Conservation (phyloP, 2,113 vertebrate species). For the Megaptera novaeangliae region DNA sequence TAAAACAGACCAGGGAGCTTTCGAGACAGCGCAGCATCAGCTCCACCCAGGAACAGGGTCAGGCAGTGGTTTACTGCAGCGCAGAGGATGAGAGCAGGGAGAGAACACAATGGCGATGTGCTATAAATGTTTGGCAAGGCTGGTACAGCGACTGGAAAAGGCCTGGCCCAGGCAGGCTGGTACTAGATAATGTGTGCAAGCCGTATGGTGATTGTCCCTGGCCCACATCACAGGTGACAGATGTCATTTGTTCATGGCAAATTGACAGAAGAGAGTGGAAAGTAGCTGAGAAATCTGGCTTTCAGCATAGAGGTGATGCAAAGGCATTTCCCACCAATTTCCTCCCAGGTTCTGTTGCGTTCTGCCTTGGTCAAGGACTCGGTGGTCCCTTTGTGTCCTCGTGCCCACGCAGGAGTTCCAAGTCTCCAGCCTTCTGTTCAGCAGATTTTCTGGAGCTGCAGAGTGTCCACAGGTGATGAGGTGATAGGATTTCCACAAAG, state of each 20-base stretch:
- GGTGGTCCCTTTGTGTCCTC: background rate
- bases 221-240: constrained; percentile 54
- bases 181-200: background rate
- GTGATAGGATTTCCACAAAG: background rate
- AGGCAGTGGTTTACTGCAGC: constrained; percentile 68
- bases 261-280: constrained; percentile 48
- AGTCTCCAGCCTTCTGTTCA: background rate
- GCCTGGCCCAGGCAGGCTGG: constrained; percentile 26
- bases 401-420: background rate
- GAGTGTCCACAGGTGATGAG: background rate
- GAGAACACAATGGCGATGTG: constrained; percentile 20
- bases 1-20: constrained; percentile 61
- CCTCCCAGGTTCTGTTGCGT: background rate
- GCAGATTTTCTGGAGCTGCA: background rate
- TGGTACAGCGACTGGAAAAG: background rate
- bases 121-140: constrained; percentile 36
- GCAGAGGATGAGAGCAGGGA: constrained; percentile 16
- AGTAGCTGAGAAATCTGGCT: background rate
- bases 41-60: constrained; percentile 48
- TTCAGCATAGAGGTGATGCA: background rate
- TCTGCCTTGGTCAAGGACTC: background rate
- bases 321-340: background rate
- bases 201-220: constrained; percentile 57
- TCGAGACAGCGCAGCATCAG: constrained; percentile 41
- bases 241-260: constrained; percentile 65